phyloP scores from a whole-genome alignment of 1,140 invertebrate species.

The Caenorhabditis brenneri region DNA sequence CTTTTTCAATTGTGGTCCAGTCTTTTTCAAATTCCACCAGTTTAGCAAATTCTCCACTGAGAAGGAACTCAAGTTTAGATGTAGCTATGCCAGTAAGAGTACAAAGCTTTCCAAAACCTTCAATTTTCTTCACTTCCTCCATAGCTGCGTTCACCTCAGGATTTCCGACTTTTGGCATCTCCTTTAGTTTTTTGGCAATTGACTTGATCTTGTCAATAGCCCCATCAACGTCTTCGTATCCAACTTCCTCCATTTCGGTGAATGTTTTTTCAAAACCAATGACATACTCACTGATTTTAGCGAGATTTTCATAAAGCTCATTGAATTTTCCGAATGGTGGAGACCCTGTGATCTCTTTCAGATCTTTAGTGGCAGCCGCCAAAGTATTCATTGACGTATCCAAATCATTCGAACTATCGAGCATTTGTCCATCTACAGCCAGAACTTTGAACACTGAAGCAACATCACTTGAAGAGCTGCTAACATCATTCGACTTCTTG shows the following conservation, averaged over 20 bases:
- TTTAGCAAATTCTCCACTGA: not conserved
- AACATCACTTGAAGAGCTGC: not conserved
- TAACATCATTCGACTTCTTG: not conserved
- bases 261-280: not conserved
- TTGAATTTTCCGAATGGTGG: not conserved
- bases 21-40: not conserved
- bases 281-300: not conserved
- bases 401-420: not conserved
- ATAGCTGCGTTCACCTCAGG: too few species aligned
- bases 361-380: not conserved
- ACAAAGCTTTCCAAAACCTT: not conserved
- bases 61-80: not conserved
- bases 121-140: not conserved
- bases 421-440: not conserved
- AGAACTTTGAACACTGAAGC: not conserved
- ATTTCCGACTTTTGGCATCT: too few species aligned
- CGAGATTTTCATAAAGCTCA: not conserved
- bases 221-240: not conserved
- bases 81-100: not conserved
- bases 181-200: too few species aligned
- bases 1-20: not conserved
- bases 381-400: not conserved
- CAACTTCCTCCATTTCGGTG: not conserved
- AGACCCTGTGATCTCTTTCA: not conserved
- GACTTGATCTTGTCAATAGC: too few species aligned